A percentile compares a stretch with the other conserved stretches of the same genome.
These are phyloP conservation scores for Acanthurus tractus DNA, from an alignment of 2,797 vertebrate species.

Conservation along the genomic window DNA sequence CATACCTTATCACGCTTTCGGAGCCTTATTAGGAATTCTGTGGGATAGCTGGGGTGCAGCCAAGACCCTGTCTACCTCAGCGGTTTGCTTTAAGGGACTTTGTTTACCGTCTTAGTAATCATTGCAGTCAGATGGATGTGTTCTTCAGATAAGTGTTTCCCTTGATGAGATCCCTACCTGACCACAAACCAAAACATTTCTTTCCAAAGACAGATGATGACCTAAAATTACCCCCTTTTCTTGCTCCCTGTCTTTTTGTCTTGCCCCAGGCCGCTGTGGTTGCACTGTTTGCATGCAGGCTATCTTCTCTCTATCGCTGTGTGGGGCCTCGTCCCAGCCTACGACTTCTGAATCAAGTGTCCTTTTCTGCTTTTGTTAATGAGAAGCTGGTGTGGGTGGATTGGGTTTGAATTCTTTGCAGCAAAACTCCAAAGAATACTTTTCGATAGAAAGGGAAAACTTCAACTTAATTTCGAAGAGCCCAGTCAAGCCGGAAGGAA, in stretches of 20 bases:
- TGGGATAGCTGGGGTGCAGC: conserved; percentile 27
- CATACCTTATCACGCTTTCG: conserved; percentile 16
- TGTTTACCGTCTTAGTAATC: conserved; percentile 71
- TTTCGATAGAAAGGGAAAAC: conserved; percentile 19
- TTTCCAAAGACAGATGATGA: conserved; percentile 53
- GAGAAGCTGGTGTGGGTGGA: conserved; percentile 33
- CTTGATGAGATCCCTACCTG: conserved; percentile 66
- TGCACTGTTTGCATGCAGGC: conserved; percentile 29
- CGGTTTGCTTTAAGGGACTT: conserved; percentile 52
- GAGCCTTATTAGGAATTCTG: conserved; percentile 38
- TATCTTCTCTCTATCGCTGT: conserved; percentile 14
- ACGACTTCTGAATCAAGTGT: conserved; percentile 42
- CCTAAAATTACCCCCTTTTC: conserved; percentile 64
- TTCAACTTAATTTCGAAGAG: conserved; percentile 18
- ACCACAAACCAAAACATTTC: conserved; percentile 61
- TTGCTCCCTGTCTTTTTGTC: conserved; percentile 63
- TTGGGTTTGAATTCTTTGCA: conserved; percentile 37
- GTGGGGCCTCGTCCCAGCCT: conserved; percentile 27
- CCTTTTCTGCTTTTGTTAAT: conserved; percentile 47
- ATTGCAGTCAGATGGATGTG: conserved; percentile 66
- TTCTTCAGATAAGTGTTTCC: conserved; percentile 65
- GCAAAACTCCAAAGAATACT: conserved; percentile 33
- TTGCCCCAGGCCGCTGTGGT: conserved; percentile 38
- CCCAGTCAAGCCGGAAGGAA: not conserved
- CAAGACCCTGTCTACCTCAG: conserved; percentile 20